Evolutionary conservation across 2,888 invertebrate species (phyloP), one percentile per base, ranked within the genome.

Genomic region (Phragmatobia fuliginosa): DNA sequence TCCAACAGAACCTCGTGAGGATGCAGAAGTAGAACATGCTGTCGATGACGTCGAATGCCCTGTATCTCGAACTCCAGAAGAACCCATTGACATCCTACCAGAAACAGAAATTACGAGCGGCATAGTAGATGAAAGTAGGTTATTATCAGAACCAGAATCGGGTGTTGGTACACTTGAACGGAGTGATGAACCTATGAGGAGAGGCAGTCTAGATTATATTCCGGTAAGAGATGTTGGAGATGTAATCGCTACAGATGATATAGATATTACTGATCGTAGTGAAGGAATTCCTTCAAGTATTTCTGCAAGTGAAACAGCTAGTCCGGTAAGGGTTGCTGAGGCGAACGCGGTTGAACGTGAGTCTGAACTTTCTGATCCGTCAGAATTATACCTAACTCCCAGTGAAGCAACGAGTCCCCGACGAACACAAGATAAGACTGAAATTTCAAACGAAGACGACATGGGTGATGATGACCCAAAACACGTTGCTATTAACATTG

Each of bases 371-470:
- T 97, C 97, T 77, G 97, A 97, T 87, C 95, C 96, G 75, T 97
- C 97, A 63, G 97, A 97, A 84, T 93, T 96, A 71, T 97, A 97
- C 84, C 90, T 97, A 74, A 97, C 97, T 64, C 97, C 97, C 32
- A 97, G 96, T 58, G 97, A 97, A 87, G 93, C 96, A 56, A 95
- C 95, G 80, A 95, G 95, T 80, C 95, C 95, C 77, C 92, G 91
- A 83, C 93, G 91, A 89, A 85, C 83, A 75, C 87, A 88, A 87
- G 94, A 94, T 82, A 94, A 94, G 90, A 90, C 91, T 88, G 95
- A 94, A 85, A 83, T 58, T 36, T 56, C 86, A 52, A 89, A 90
- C 58, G 90, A 91, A 60, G 89, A 90, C 49, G 89, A 91, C 63
- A 79, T 82, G 18, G 88, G 88, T 41, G 83, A 80, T 67, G 91